Percentiles rank a stretch among this genome's conserved stretches.
Evolutionary conservation across 2,888 invertebrate species (phyloP).

Genomic region (Hipparchia semele): DNA sequence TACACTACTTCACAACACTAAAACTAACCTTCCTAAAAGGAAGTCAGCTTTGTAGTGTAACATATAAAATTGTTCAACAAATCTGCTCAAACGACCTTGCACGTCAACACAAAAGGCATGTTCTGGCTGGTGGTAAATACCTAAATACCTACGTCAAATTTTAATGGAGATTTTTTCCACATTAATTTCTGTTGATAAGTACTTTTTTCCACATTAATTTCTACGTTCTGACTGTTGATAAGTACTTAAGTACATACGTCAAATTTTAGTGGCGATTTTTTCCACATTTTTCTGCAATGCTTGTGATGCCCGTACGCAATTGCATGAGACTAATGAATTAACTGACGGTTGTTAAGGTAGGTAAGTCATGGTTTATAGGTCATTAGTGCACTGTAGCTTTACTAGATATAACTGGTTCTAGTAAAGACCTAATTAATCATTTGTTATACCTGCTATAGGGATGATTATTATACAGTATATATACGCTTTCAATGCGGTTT

Average conservation of each 20-base stretch:
- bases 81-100: constrained; percentile 41
- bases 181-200: not conserved
- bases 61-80: constrained; percentile 40
- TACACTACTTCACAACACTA: constrained; percentile 34
- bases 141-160: constrained; percentile 28
- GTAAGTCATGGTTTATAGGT: constrained; percentile 20
- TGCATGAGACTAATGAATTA: constrained; percentile 26
- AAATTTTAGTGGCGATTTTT: constrained; percentile 19
- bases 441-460: no score
- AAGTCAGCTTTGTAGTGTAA: constrained; percentile 41
- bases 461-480: no score
- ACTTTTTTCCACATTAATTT: no score
- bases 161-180: constrained; percentile 4
- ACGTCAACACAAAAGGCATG: constrained; percentile 41
- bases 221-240: constrained; percentile 20
- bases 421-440: not conserved
- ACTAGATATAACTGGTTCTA: not conserved
- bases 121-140: constrained; percentile 4
- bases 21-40: constrained; percentile 35
- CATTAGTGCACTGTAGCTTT: not conserved
- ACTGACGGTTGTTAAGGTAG: constrained; percentile 21
- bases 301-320: not conserved
- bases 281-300: not conserved
- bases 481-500: no score
- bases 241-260: constrained; percentile 22